Evolutionary conservation across 2,888 invertebrate species (phyloP).

Genomic region (Hyppa rectilinea): DNA sequence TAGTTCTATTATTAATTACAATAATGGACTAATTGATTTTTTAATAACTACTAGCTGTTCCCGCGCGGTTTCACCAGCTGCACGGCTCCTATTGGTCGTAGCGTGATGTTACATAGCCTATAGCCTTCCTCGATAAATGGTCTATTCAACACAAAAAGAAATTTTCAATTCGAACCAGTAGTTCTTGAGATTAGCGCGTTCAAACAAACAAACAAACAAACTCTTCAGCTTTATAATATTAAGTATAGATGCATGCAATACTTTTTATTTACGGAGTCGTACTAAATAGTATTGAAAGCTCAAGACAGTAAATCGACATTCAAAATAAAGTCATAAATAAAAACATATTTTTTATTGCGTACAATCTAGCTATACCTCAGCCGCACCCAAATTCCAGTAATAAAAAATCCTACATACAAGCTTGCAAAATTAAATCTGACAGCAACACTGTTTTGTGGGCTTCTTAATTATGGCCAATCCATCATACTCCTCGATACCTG

Average conservation of each 20-base stretch:
- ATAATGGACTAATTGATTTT: neutral
- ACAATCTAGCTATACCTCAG: neutral
- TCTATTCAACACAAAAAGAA: no score
- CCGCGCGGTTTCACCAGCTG: no score
- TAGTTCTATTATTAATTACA: neutral
- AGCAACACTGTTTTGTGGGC: neutral
- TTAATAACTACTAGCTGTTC: no score
- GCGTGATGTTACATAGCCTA: no score
- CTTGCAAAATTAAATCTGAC: slow-evolving; percentile 4
- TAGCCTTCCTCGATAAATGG: no score
- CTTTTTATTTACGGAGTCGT: neutral
- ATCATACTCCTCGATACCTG: no score
- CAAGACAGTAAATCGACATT: neutral
- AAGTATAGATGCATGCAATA: no score
- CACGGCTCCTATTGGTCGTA: no score
- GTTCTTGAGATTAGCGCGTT: no score
- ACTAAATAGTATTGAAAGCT: neutral
- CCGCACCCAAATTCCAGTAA: slow-evolving; percentile 14
- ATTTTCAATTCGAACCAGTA: no score
- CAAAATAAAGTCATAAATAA: slow-evolving; percentile 5
- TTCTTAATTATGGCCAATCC: slow-evolving; percentile 1
- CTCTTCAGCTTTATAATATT: no score
- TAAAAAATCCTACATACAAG: slow-evolving; percentile 1
- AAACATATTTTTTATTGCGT: slow-evolving; percentile 9
- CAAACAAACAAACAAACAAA: no score